These are phyloP conservation scores for Psittacara wagleri DNA, from an alignment of 2,113 vertebrate genomes.

Conservation along the genomic window DNA sequence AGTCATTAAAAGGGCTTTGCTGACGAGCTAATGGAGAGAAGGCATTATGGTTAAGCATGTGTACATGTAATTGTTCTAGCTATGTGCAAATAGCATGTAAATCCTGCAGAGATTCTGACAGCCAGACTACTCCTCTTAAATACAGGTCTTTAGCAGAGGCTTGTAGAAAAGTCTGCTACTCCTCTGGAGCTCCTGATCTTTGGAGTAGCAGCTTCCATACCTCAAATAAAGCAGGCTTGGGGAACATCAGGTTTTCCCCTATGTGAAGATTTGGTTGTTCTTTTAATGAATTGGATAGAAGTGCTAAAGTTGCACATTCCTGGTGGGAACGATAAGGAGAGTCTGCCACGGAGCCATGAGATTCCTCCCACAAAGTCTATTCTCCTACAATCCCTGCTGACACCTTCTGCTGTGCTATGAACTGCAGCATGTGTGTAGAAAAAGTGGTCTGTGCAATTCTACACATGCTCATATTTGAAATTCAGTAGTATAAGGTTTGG, in stretches of 20 bases:
- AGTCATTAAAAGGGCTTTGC: constrained; percentile 41
- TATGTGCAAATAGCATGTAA: constrained; percentile 38
- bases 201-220: neutral
- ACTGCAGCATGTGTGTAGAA: neutral
- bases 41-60: constrained; percentile 17
- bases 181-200: neutral
- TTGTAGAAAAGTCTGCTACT: neutral
- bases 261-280: neutral
- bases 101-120: neutral
- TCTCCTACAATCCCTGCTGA: neutral
- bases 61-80: neutral
- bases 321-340: fast-evolving
- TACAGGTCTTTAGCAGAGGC: neutral
- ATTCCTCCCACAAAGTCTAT: neutral
- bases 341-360: fast-evolving
- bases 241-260: neutral
- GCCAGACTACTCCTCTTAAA: neutral
- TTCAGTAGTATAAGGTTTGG: neutral
- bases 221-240: neutral
- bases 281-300: neutral
- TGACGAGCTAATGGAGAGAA: constrained; percentile 32
- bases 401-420: neutral
- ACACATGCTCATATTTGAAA: neutral
- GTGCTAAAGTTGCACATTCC: neutral
- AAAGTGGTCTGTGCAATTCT: neutral